Evolutionary conservation across 2,888 invertebrate genomes (phyloP).

Genomic region (Ecliptopera silaceata): DNA sequence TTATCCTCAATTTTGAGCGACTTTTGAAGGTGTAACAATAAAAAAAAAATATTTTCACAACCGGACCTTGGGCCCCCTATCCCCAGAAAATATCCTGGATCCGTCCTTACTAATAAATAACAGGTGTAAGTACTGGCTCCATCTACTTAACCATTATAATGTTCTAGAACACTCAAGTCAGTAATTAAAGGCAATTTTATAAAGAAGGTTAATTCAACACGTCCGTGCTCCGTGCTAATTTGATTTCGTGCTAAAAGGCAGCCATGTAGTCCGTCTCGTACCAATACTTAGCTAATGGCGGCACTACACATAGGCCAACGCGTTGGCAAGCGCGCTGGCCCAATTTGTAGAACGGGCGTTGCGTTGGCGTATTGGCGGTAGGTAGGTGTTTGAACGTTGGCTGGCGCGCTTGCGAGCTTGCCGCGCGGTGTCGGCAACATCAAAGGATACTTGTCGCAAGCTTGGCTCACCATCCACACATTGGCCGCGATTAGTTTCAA

Average conservation of each 20-base stretch:
- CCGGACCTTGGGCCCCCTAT: too few relatives aligned
- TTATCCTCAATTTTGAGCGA: too few relatives aligned
- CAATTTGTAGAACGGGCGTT: background rate
- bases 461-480: conserved; percentile 1
- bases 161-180: conserved; percentile 13
- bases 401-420: background rate
- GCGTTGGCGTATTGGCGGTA: too few relatives aligned
- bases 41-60: too few relatives aligned
- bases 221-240: conserved; percentile 18
- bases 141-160: background rate
- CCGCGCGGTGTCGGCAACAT: too few relatives aligned
- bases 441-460: too few relatives aligned
- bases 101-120: too few relatives aligned
- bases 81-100: too few relatives aligned
- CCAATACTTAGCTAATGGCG: background rate
- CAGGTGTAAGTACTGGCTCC: background rate
- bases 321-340: conserved; percentile 1
- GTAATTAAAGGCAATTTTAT: conserved; percentile 23
- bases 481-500: background rate
- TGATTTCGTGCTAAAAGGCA: conserved; percentile 8
- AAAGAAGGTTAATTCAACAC: conserved; percentile 13
- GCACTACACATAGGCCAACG: background rate
- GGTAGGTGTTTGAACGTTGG: background rate
- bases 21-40: too few relatives aligned
- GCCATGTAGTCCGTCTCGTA: background rate